These are phyloP conservation scores for Phoeniculus purpureus DNA, from an alignment of 2,797 vertebrate species.

Conservation along the genomic window DNA sequence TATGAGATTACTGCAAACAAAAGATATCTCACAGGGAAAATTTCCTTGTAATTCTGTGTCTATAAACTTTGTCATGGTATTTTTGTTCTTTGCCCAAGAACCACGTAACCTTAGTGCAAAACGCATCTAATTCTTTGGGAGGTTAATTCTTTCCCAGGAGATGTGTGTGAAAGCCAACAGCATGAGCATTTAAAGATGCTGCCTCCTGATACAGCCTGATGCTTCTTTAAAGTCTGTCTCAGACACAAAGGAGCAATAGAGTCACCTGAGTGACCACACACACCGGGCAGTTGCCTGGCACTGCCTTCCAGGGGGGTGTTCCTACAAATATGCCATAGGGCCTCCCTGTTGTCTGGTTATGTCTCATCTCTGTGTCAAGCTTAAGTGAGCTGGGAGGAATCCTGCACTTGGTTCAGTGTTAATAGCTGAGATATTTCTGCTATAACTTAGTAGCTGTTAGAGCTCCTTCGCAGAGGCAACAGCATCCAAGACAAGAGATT, in stretches of 20 bases:
- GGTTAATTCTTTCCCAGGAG: background rate
- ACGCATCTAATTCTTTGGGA: background rate
- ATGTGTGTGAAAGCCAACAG: background rate
- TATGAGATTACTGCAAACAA: background rate
- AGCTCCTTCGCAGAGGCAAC: background rate
- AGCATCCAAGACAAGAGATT: background rate
- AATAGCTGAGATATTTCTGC: accelerated
- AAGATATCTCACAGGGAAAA: background rate
- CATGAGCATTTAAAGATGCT: background rate
- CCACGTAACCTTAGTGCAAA: background rate
- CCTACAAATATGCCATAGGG: background rate
- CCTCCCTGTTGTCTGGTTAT: background rate
- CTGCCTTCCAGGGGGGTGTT: background rate
- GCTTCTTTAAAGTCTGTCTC: background rate
- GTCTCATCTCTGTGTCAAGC: background rate
- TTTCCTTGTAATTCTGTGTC: background rate
- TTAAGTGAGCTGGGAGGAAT: background rate
- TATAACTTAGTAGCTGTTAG: background rate
- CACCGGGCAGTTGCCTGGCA: background rate
- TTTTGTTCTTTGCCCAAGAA: background rate
- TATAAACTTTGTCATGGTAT: background rate
- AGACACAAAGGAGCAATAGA: background rate
- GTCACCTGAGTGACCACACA: background rate
- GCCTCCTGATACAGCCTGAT: background rate
- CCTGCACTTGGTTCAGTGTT: background rate